Evolutionary conservation across 1,140 invertebrate genomes (phyloP).

Genomic region (Drosophila yakuba): DNA sequence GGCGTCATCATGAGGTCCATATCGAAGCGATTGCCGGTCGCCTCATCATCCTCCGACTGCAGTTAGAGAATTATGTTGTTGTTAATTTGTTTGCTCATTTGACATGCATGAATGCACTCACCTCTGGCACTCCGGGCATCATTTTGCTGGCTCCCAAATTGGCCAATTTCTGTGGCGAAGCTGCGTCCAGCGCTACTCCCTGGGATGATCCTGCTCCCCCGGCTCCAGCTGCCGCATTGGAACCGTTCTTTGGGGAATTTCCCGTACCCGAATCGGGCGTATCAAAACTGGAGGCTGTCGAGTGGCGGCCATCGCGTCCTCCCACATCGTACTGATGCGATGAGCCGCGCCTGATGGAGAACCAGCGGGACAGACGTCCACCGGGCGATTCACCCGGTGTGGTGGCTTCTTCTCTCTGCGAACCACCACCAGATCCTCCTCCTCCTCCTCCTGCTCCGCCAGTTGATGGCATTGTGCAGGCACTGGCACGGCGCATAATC

Average conservation of each 20-base stretch:
- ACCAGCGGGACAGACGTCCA: slow-evolving; percentile 91
- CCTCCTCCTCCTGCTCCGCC: slow-evolving; percentile 31
- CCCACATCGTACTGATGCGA: slow-evolving; percentile 92
- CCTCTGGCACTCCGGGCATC: slow-evolving; percentile 93
- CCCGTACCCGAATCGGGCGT: slow-evolving; percentile 56
- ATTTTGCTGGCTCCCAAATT: slow-evolving; percentile 81
- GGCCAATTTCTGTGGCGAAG: slow-evolving; percentile 62
- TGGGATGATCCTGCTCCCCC: neutral
- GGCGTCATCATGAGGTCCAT: slow-evolving; percentile 71
- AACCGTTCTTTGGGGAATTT: neutral
- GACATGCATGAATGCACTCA: slow-evolving; percentile 69
- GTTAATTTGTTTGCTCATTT: no score
- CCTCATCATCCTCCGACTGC: slow-evolving; percentile 78
- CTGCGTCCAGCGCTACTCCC: slow-evolving; percentile 42
- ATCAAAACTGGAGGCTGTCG: slow-evolving; percentile 75
- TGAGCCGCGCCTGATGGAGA: slow-evolving; percentile 92
- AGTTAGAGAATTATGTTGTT: neutral
- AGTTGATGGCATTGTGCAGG: slow-evolving; percentile 84
- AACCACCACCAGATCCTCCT: slow-evolving; percentile 61
- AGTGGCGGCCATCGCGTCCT: slow-evolving; percentile 77
- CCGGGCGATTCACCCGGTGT: slow-evolving; percentile 88
- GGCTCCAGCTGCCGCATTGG: neutral
- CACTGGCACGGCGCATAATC: slow-evolving; percentile 73
- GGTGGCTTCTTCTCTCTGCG: slow-evolving; percentile 71
- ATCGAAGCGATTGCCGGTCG: slow-evolving; percentile 48